phyloP scores from a whole-genome alignment of 2,797 vertebrate genomes.

The Clarias fuscus region DNA sequence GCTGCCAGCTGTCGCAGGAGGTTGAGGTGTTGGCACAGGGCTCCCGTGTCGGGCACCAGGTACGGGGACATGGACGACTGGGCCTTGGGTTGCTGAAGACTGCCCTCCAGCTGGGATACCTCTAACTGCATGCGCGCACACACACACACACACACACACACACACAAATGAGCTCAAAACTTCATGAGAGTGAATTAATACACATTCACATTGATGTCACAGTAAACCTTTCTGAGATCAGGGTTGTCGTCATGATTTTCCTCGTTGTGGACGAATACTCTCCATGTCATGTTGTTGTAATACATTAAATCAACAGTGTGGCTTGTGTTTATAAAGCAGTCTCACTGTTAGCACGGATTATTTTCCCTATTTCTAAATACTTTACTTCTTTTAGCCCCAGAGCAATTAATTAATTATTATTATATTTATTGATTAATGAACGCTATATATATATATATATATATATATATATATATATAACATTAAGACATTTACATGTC shows the following conservation, averaged over 20 bases:
- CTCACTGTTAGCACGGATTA: background rate
- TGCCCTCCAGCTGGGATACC: constrained; percentile 96
- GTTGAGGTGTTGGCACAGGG: constrained; percentile 90
- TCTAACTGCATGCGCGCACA: constrained; percentile 79
- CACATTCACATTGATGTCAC: background rate
- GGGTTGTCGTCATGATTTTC: background rate
- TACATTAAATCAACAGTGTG: background rate
- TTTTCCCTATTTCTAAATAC: background rate
- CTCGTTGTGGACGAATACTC: background rate
- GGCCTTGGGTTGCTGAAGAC: constrained; percentile 93
- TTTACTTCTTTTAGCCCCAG: background rate
- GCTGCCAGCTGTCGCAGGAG: constrained; percentile 86
- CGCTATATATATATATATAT: too few species aligned
- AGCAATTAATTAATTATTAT: background rate
- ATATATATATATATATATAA: too few species aligned
- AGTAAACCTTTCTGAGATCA: background rate
- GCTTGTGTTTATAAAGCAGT: background rate
- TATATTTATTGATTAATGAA: background rate
- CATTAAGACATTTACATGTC: background rate
- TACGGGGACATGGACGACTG: constrained; percentile 98
- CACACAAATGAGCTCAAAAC: background rate
- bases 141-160: background rate
- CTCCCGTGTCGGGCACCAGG: constrained; percentile 90
- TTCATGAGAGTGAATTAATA: background rate
- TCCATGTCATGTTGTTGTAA: background rate